phyloP scores from a whole-genome alignment of 2,888 invertebrate species.

The Galerucella pusilla region DNA sequence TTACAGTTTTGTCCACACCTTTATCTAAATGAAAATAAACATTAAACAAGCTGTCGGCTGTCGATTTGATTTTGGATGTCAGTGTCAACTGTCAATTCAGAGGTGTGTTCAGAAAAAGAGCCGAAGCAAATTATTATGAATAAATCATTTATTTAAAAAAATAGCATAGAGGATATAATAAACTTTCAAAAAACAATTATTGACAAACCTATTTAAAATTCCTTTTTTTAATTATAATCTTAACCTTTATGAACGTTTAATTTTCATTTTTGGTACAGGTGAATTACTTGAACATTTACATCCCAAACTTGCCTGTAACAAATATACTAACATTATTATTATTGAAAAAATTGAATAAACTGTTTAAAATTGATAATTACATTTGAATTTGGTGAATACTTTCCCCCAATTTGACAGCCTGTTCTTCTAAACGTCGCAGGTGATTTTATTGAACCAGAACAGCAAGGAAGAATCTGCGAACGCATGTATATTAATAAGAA shows the following conservation, averaged over 20 bases:
- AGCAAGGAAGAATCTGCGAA: not conserved
- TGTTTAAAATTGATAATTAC: not conserved
- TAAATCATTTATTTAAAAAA: not conserved
- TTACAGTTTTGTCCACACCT: not conserved
- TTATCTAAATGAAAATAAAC: slow-evolving; percentile 12
- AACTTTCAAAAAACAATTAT: not conserved
- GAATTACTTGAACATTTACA: not conserved
- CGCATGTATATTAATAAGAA: not conserved
- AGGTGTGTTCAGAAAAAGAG: not conserved
- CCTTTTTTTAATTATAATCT: not conserved
- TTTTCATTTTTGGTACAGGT: not conserved
- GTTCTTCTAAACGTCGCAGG: not conserved
- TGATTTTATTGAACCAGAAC: not conserved
- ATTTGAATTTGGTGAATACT: not conserved
- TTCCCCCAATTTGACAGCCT: not conserved
- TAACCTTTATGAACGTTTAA: not conserved
- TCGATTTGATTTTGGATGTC: not conserved
- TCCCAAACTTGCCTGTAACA: not conserved
- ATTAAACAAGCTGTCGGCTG: not conserved
- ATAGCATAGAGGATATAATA: too few relatives aligned
- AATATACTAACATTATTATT: not conserved
- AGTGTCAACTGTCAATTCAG: slow-evolving; percentile 6
- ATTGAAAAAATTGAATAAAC: not conserved
- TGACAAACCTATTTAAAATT: not conserved
- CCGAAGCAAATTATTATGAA: not conserved